Conservation (phyloP, 2,888 invertebrate genomes). For the Acanthosepion lycidas region DNA sequence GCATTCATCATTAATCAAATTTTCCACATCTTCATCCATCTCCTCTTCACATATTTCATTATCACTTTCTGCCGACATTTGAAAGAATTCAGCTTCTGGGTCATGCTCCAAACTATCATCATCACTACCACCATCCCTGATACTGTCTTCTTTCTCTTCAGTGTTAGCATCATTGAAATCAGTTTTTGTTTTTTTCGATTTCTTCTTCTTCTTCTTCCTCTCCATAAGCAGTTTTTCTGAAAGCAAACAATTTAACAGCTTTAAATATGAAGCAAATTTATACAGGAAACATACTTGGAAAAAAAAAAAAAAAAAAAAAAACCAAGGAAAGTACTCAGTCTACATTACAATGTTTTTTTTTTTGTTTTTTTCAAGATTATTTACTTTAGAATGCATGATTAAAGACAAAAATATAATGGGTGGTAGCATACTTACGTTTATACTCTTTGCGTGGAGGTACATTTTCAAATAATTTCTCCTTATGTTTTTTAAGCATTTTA, state of each 20-base stretch:
- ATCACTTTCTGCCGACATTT: neutral
- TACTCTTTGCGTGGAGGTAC: neutral
- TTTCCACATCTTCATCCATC: neutral
- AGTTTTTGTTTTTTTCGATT: constrained; percentile 46
- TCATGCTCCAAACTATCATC: constrained; percentile 34
- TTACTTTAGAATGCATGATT: too few relatives aligned
- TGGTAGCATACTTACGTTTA: neutral
- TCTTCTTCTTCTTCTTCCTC: neutral
- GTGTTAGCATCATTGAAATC: constrained; percentile 50
- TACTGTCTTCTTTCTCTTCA: constrained; percentile 44
- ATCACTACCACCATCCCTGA: neutral
- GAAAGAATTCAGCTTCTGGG: neutral
- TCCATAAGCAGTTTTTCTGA: neutral
- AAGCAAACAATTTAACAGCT: neutral
- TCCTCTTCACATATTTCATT: neutral
- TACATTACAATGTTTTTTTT: too few relatives aligned
- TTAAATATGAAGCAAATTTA: neutral
- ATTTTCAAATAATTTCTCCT: neutral
- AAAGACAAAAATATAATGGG: neutral
- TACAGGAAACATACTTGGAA: neutral
- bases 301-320: too few relatives aligned
- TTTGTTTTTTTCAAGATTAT: too few relatives aligned
- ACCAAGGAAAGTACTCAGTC: too few relatives aligned
- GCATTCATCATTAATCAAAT: neutral
- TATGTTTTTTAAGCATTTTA: neutral